Base-by-base conservation (phyloP, 2,113 vertebrate species). In the Aspiorhynchus laticeps region DNA sequence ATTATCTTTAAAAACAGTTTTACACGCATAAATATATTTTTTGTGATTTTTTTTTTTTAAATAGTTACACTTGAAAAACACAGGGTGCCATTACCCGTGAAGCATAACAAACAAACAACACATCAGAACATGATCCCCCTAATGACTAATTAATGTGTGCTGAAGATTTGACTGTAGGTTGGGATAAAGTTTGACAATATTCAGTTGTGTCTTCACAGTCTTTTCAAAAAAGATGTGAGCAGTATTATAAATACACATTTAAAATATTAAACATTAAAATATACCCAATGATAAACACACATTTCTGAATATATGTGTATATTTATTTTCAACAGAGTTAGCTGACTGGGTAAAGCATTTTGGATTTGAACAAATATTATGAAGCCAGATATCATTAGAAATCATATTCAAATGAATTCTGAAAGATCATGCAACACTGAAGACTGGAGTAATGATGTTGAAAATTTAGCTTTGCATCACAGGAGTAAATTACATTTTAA, bases 101-200 rank as follows among this genome's bases (percentile, higher is more conserved):
- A 89, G 92, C 91, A 84, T 88, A 93, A 92, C 53, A 88, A 48
- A 89, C 92, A 93, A 95, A 73, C 69, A 73, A 73, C 33, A 73
- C 69, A 38, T 73, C 69, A 90, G 90, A 85, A 77, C 87, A 84
- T 73, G 63, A 69, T 82, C 80, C 92, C 94, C 94, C 93, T 88
- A 89, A 93, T 92, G 93, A 91, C 92, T 93, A 95, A 95, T 94
- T 95, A 94, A 88, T 82, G 83, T 78, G 31, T 56, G 15, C 71
- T 87, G 7, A 83, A 33, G 14, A 31, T 41, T 77, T 76, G 53
- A 85, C 75, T 38, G 59, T 56, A 59, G 36, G 51, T 17, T 71
- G 48, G n/a, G 33, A 85, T 17, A 61, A 28, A 21, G n/a, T 38
- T n/a, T 83, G 15, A 74, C 33, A 71, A 75, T 59, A 1, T 17